Conservation (phyloP, 2,113 vertebrate genomes). For the Neolamprologus kungweensis region DNA sequence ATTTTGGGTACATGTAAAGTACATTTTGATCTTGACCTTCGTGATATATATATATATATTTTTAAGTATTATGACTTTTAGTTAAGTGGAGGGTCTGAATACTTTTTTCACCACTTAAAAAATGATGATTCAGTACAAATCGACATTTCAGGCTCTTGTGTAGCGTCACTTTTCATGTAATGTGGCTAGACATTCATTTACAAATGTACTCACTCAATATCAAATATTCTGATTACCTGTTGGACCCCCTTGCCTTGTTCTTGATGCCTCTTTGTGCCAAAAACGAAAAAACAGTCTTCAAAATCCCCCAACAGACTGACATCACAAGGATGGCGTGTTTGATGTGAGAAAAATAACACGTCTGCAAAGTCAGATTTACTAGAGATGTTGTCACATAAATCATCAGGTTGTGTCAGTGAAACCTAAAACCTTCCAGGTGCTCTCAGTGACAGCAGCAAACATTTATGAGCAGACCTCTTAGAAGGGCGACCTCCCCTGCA, state of each 20-base stretch:
- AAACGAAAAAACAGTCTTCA: rapidly evolving
- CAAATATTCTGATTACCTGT: background rate
- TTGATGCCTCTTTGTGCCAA: background rate
- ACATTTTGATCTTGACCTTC: background rate
- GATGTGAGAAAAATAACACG: background rate
- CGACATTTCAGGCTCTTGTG: background rate
- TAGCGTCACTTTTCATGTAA: background rate
- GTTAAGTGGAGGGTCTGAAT: background rate
- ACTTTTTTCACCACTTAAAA: background rate
- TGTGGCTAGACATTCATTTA: background rate
- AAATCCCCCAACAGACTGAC: background rate
- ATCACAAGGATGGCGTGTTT: background rate
- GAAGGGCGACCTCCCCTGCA: background rate
- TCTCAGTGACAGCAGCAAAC: background rate
- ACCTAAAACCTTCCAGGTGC: constrained; percentile 37
- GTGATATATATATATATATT: background rate
- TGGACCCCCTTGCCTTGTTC: background rate
- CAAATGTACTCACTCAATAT: background rate
- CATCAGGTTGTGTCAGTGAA: constrained; percentile 7
- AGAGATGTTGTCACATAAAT: background rate
- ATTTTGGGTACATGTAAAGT: background rate
- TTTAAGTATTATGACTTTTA: background rate
- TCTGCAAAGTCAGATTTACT: background rate
- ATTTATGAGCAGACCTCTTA: background rate
- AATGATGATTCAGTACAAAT: background rate